phyloP scores from a whole-genome alignment of 1,140 invertebrate genomes.

The Zaprionus ghesquierei region DNA sequence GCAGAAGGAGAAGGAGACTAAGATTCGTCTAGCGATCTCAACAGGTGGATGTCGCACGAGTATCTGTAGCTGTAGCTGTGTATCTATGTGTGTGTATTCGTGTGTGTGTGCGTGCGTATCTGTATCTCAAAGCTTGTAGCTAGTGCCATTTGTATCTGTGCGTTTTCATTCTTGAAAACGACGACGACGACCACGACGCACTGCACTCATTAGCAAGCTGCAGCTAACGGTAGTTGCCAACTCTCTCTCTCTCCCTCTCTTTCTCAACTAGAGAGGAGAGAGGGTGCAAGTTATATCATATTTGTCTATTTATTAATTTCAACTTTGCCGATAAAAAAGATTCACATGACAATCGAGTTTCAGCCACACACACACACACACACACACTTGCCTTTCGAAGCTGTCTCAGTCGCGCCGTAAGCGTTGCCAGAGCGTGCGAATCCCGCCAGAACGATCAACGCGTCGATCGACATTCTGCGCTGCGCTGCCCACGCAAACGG shows the following conservation, averaged over 20 bases:
- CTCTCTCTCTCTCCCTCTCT: neutral
- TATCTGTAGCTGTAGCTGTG: constrained; percentile 16
- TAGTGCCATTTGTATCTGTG: constrained; percentile 1
- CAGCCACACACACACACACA: constrained; percentile 37
- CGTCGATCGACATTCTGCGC: too few species aligned
- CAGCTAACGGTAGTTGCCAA: neutral
- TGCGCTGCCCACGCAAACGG: constrained; percentile 32
- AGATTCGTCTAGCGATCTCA: constrained; percentile 20
- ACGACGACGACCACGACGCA: neutral
- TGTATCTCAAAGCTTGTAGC: constrained; percentile 11
- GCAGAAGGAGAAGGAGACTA: constrained; percentile 23
- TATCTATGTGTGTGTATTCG: constrained; percentile 3
- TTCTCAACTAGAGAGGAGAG: neutral
- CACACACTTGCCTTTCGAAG: too few species aligned
- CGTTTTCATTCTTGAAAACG: constrained; percentile 38
- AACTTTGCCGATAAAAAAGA: constrained; percentile 33
- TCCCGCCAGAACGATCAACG: constrained; percentile 12
- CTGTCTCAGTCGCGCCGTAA: neutral
- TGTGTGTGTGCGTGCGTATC: constrained; percentile 15
- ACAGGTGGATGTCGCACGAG: constrained; percentile 6
- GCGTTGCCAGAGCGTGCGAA: constrained; percentile 42
- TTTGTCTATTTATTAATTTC: constrained; percentile 13
- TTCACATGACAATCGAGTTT: constrained; percentile 68
- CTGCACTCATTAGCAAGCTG: constrained; percentile 42
- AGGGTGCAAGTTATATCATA: neutral